Evolutionary conservation across 2,113 vertebrate species (phyloP), one percentile per base, ranked within the genome.

Genomic region (Scopus umbretta): DNA sequence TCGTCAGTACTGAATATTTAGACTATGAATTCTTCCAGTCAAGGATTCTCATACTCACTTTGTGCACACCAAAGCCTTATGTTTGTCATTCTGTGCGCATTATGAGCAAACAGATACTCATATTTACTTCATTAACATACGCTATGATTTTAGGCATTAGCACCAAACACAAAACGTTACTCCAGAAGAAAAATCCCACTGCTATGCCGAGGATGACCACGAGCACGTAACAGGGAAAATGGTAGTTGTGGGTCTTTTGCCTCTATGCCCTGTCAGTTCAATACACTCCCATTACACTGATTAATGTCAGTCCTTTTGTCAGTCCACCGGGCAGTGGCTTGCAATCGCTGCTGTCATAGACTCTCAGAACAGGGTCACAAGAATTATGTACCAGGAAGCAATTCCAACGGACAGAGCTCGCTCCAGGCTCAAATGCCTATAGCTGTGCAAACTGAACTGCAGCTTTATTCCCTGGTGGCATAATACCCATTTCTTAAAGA

Each of bases 61-160:
- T 43, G 19, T 45, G 78, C 25, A 38, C 16, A 22, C 34, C 56
- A 11, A 34, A 89, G 56, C 40, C 27, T 74, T 49, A 68, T 0
- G 0, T 6, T 19, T 29, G 13, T n/a, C 73, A n/a, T 7, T 45
- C 27, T 10, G 7, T 68, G 45, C 0, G 1, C 6, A 11, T 21
- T 38, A 70, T 4, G 20, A 92, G 30, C 45, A 52, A 82, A 36
- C 8, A 19, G n/a, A 58, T 34, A 36, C 25, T 75, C 26, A 15
- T 18, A 34, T 20, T 82, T n/a, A 63, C 47, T 40, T 71, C 10
- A 22, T 34, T 80, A 71, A n/a, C 32, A 36, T 12, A 62, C 2
- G 1, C 18, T 22, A 16, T 8, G 13, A 55, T 73, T 87, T 92
- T 25, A 70, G 43, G 15, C 42, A 70, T 36, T 80, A 76, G 23